Evolutionary conservation across 37 sponge, comb jelly and placozoan species (phyloP).

Genomic region (Amphimedon queenslandica): DNA sequence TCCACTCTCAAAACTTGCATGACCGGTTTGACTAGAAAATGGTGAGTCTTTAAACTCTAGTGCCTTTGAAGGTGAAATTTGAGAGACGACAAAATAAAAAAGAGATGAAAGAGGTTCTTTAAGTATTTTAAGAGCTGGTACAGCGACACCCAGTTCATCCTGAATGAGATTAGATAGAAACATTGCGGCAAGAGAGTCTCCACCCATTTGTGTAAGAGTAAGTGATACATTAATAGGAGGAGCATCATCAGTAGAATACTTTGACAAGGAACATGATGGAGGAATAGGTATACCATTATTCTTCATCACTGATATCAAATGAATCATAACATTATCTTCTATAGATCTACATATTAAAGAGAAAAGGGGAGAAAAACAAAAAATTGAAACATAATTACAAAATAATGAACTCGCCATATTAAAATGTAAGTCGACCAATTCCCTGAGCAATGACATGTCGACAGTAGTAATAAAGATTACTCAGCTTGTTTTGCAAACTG

Average conservation of each 20-base stretch:
- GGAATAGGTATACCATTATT: no score
- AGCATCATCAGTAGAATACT: no score
- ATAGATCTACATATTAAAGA: background rate
- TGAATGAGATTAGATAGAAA: slow-evolving; percentile 10
- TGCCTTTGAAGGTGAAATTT: background rate
- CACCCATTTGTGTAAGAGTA: slow-evolving; percentile 51
- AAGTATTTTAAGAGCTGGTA: slow-evolving; percentile 30
- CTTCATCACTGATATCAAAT: no score
- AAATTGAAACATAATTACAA: no score
- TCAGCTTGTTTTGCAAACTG: no score
- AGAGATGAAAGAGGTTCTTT: slow-evolving; percentile 9
- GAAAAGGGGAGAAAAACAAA: background rate
- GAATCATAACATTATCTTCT: slow-evolving; percentile 8
- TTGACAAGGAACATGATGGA: no score
- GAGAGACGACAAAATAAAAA: background rate
- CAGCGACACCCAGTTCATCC: slow-evolving; percentile 12
- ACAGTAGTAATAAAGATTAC: no score
- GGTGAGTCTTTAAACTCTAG: background rate
- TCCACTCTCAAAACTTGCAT: no score
- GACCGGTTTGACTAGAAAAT: background rate
- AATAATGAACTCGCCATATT: no score
- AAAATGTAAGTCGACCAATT: no score
- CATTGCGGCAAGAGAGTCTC: slow-evolving; percentile 53
- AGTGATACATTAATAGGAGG: background rate
- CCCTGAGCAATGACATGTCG: no score